These are phyloP conservation scores for Xiphophorus hellerii DNA, from an alignment of 2,113 vertebrate genomes.

Conservation along the genomic window DNA sequence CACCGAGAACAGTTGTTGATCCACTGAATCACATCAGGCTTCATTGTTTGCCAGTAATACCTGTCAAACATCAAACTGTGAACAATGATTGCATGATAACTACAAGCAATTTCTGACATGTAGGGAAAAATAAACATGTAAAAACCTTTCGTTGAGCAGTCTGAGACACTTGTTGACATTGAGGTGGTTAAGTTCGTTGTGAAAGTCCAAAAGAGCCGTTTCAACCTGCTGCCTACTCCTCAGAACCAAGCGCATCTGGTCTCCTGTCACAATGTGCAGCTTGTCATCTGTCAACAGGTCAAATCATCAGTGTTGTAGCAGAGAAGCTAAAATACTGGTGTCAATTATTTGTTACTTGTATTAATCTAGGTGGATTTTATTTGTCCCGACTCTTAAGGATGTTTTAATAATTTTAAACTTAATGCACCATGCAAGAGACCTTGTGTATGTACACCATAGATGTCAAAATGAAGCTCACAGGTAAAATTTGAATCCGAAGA, in stretches of 20 bases:
- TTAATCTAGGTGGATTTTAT: background rate
- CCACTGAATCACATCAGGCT: constrained; percentile 65
- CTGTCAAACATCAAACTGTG: constrained; percentile 23
- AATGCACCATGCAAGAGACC: too few relatives aligned
- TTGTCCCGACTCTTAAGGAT: background rate
- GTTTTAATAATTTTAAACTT: too few relatives aligned
- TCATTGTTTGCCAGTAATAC: constrained; percentile 74
- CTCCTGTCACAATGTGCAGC: constrained; percentile 49
- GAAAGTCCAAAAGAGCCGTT: constrained; percentile 56
- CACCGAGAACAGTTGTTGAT: constrained; percentile 64
- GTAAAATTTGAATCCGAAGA: too few relatives aligned
- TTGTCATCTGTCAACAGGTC: constrained; percentile 23
- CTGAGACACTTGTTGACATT: constrained; percentile 65
- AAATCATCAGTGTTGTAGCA: background rate
- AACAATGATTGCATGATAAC: background rate
- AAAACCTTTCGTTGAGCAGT: constrained; percentile 64
- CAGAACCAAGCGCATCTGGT: constrained; percentile 57
- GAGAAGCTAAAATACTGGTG: too few relatives aligned
- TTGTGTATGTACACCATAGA: too few relatives aligned
- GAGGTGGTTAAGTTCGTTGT: constrained; percentile 75
- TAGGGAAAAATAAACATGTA: background rate
- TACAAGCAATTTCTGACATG: background rate
- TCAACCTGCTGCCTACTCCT: constrained; percentile 67
- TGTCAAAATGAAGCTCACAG: too few relatives aligned
- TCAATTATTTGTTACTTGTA: background rate